These are phyloP conservation scores for Halictus ligatus DNA, from an alignment of 2,888 invertebrate genomes.

Conservation along the genomic window DNA sequence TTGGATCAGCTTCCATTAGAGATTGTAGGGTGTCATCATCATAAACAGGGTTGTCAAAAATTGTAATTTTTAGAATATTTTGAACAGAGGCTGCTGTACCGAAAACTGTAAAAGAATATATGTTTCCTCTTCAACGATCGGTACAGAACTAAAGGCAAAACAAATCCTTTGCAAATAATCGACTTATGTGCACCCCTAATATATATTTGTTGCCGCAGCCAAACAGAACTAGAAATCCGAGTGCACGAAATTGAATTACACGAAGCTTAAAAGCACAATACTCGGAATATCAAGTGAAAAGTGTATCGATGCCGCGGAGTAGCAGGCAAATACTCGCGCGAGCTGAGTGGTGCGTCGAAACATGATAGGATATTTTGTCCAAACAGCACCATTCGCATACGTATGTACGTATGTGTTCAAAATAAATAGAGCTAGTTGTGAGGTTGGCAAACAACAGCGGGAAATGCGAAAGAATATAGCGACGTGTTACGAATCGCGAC, in stretches of 20 bases:
- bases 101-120: too few relatives aligned
- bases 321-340: not conserved
- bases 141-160: too few relatives aligned
- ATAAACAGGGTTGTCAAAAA: too few relatives aligned
- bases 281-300: not conserved
- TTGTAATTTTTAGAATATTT: too few relatives aligned
- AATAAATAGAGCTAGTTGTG: not conserved
- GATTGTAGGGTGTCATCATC: too few relatives aligned
- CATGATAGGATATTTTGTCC: not conserved
- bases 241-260: not conserved
- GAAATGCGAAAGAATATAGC: not conserved
- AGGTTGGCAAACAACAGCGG: not conserved
- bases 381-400: not conserved
- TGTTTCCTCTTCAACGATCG: too few relatives aligned
- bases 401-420: not conserved
- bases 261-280: not conserved
- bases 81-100: too few relatives aligned
- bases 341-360: not conserved
- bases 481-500: not conserved
- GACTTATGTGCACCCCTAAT: too few relatives aligned
- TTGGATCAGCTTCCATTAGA: too few relatives aligned
- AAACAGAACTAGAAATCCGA: not conserved
- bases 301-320: not conserved
- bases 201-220: too few relatives aligned
- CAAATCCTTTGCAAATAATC: too few relatives aligned